Base-by-base conservation (phyloP, 2,113 vertebrate species). In the Crotalus helleri region DNA sequence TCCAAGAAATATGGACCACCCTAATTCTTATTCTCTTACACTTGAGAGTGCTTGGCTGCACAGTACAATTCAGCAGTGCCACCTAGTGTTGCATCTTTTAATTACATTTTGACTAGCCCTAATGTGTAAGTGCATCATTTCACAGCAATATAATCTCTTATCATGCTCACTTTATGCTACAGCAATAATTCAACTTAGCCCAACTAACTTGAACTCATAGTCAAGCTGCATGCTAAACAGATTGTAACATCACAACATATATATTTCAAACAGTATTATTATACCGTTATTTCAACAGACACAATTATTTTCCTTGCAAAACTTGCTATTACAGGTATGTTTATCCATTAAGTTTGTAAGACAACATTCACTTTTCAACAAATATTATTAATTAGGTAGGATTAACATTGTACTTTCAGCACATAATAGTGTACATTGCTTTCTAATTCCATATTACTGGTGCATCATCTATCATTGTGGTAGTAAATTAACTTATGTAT, bases 41-140 rank as follows among this genome's bases (percentile, higher is more conserved):
- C 33, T 39, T 81, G 17, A 33, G 11, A 64, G 46, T 8, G 3
- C 59, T 81, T 49, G 11, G 9, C 61, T 49, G 29, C n/a, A 17
- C 39, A 89, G 39, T 13, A 58, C 81, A 87, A 59, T 87, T 93
- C 92, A 64, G n/a, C 57, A 90, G 74, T 93, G 88, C 92, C 92
- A 93, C 57, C 92, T 93, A 54, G 89, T 44, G 92, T 87, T 87
- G n/a, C 10, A 1, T 26, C 13, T 19, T 93, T 64, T 33, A 74
- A 54, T 55, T 74, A 54, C 88, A 93, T 4, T 44, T 53, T 53
- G 21, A 87, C 49, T 24, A 10, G 54, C 24, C 23, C 9, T 54
- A 23, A 26, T 44, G 10, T 49, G 23, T 69, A 69, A 54, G 55
- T 15, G 8, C n/a, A 11, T 89, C 5, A 21, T 59, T 89, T 59